Conservation (phyloP, 1,140 invertebrate genomes). For the Manduca sexta region DNA sequence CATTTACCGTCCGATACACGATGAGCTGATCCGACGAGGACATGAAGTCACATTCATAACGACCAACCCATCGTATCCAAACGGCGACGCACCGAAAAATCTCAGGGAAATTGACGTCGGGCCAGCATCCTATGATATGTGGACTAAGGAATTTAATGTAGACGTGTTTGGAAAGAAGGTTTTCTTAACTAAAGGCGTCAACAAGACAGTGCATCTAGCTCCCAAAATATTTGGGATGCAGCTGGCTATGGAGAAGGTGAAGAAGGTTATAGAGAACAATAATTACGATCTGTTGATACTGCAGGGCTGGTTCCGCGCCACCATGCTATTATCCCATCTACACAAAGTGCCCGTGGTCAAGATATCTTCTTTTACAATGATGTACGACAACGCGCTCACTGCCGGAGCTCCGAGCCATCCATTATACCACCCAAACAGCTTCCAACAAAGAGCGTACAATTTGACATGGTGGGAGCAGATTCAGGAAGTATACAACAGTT, state of each 20-base stretch:
- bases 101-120: background rate
- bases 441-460: conserved; percentile 1
- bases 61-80: background rate
- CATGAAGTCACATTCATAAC: conserved; percentile 1
- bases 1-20: background rate
- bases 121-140: background rate
- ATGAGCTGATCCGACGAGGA: background rate
- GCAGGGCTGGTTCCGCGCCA: background rate
- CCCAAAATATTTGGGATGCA: background rate
- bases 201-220: background rate
- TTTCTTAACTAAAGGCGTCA: background rate
- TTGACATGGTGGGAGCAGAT: background rate
- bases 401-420: background rate
- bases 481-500: background rate
- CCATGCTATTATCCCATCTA: background rate
- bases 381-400: background rate
- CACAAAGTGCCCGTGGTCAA: background rate
- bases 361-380: background rate
- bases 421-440: background rate
- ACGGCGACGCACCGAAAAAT: background rate
- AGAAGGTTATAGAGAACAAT: background rate
- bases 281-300: conserved; percentile 1
- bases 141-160: background rate
- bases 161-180: background rate
- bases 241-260: background rate